Evolutionary conservation across 2,888 invertebrate species (phyloP), one percentile per base, ranked within the genome.

Genomic region (Ormyrus pomaceus): DNA sequence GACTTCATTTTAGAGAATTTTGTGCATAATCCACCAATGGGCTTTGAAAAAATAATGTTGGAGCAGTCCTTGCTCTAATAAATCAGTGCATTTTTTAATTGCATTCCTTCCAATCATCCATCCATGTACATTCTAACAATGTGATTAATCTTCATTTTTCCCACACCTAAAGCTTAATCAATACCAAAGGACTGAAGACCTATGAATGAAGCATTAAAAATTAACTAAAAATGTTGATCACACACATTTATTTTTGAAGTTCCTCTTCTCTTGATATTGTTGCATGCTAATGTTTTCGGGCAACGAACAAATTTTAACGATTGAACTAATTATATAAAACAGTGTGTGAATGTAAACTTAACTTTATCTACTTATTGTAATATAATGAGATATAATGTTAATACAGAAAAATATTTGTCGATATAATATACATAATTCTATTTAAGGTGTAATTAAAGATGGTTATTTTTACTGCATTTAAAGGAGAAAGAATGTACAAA

Each of bases 41-140:
- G 98, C 58, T 99, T 96, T 89, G 98, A 98, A 86, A 96, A 96
- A 91, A 98, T 99, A 84, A 97, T 99, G 96, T 93, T 98, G 82
- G 99, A 99, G 91, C 98, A 99, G 91, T 98, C 98, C 2, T 93
- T 99, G 74, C 95, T 99, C 85, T 99, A 96, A 95, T 92, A 86
- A 81, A 71, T 2, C 8, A n/a, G 11, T 66, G 55, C 65, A 59
- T 79, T 70, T 56, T 59, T 70, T 66, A 48, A 61, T 10, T n/a
- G n/a, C 66, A 76, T 81, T 78, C 66, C 74, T 78, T 78, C 78
- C n/a, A 53, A 45, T 62, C 62, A 66, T 75, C 53, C 64, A 79
- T 81, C 56, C 61, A 75, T 76, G 64, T 79, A 77, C 48, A 77
- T 72, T 78, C 48, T 64, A 71, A 59, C 19, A 80, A 11, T 64